These are phyloP conservation scores for Brachyistius frenatus DNA, from an alignment of 2,113 vertebrate genomes.

Conservation along the genomic window DNA sequence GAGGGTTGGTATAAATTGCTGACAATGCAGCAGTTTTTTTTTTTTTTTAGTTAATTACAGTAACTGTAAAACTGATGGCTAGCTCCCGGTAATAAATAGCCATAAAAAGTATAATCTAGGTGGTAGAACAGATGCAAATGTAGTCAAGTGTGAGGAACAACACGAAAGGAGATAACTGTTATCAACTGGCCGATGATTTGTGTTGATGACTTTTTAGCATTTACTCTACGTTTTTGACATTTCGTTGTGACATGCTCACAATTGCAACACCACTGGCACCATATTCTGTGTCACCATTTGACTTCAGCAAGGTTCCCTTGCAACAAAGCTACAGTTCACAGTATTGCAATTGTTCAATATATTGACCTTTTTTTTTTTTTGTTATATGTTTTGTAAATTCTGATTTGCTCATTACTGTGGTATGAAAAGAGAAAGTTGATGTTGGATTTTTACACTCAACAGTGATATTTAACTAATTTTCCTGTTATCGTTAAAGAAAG, in stretches of 20 bases:
- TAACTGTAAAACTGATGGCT: conserved; percentile 44
- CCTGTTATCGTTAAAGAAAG: background rate
- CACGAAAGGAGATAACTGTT: conserved; percentile 15
- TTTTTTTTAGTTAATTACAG: conserved; percentile 38
- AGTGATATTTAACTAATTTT: conserved; percentile 13
- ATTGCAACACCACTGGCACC: background rate
- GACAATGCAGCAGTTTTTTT: background rate
- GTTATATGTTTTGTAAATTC: background rate
- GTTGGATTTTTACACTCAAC: conserved; percentile 13
- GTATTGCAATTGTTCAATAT: conserved; percentile 7
- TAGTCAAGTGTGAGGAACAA: conserved; percentile 33
- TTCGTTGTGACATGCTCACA: background rate
- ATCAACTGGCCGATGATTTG: conserved; percentile 14
- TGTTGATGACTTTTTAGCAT: conserved; percentile 3
- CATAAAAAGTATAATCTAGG: conserved; percentile 27
- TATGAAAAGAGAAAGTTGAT: conserved; percentile 22
- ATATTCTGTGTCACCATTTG: background rate
- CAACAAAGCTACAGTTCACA: background rate
- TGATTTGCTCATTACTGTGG: conserved; percentile 4
- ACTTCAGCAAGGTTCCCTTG: background rate
- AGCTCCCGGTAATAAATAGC: conserved; percentile 37
- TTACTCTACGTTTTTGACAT: conserved; percentile 11
- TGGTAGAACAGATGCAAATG: conserved; percentile 55
- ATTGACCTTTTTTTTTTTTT: background rate
- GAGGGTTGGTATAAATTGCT: background rate